Evolutionary conservation across 2,113 vertebrate genomes (phyloP).

Genomic region (Daboia siamensis): DNA sequence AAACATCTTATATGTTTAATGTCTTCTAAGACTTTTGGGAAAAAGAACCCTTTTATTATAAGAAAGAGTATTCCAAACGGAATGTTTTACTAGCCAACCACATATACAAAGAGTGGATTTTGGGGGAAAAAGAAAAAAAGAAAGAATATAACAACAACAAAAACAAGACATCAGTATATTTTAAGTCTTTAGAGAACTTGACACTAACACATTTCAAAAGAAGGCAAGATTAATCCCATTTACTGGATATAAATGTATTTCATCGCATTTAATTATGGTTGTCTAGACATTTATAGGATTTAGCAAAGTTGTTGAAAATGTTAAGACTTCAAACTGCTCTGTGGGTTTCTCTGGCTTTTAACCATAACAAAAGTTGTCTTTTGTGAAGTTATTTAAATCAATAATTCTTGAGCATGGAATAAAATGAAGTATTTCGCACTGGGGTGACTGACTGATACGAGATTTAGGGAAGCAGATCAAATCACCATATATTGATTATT

Average conservation of each 20-base stretch:
- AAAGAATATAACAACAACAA: neutral
- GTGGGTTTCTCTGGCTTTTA: constrained; percentile 34
- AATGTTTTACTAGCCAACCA: neutral
- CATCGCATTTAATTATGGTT: constrained; percentile 34
- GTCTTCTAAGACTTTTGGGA: neutral
- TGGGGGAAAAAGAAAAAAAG: neutral
- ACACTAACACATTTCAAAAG: constrained; percentile 19
- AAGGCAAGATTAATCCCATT: constrained; percentile 29
- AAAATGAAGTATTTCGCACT: neutral
- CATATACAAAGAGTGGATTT: neutral
- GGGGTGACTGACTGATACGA: neutral
- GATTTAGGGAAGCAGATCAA: neutral
- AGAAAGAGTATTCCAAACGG: neutral
- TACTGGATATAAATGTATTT: constrained; percentile 3
- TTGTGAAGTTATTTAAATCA: neutral
- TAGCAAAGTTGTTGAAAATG: constrained; percentile 2
- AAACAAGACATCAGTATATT: neutral
- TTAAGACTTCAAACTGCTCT: constrained; percentile 4
- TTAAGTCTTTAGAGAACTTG: constrained; percentile 21
- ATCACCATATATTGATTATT: neutral
- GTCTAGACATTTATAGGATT: constrained; percentile 30
- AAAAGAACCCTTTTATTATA: neutral
- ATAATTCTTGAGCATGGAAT: constrained; percentile 12
- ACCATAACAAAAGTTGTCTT: neutral
- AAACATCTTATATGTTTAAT: neutral